A percentile compares a stretch with the other conserved stretches of the same genome.
Conservation (phyloP, 2,888 invertebrate genomes). For the Nyleta sp. region DNA sequence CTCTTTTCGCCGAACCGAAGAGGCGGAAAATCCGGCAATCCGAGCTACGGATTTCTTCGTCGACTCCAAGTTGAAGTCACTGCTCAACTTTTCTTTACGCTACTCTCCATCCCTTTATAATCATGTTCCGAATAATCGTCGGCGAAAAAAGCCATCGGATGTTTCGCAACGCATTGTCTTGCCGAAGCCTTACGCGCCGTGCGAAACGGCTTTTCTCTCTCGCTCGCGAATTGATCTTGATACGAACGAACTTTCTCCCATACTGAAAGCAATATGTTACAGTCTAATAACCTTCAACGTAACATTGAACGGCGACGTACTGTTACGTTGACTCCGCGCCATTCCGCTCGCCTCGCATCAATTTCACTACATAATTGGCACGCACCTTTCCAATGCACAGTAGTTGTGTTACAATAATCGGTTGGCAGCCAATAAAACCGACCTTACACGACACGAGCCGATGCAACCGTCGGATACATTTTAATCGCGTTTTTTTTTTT, state of each 20-base stretch:
- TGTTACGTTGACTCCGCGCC: constrained; percentile 55
- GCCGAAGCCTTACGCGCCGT: constrained; percentile 32
- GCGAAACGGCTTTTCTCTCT: constrained; percentile 57
- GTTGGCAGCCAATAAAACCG: constrained; percentile 18
- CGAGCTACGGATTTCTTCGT: too few relatives aligned
- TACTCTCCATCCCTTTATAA: too few relatives aligned
- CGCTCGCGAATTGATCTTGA: constrained; percentile 56
- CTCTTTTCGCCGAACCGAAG: too few relatives aligned
- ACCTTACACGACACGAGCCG: constrained; percentile 14
- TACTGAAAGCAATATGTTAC: constrained; percentile 64
- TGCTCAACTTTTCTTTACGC: too few relatives aligned
- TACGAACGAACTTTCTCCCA: constrained; percentile 61
- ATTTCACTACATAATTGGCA: constrained; percentile 64
- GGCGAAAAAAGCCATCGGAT: constrained; percentile 22
- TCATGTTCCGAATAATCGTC: not conserved
- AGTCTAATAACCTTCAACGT: constrained; percentile 65
- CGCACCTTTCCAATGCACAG: constrained; percentile 42
- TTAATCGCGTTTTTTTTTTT: constrained; percentile 11
- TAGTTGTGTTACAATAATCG: constrained; percentile 37
- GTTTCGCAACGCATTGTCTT: constrained; percentile 48
- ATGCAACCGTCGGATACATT: constrained; percentile 6
- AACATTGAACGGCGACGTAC: constrained; percentile 58
- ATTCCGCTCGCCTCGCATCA: constrained; percentile 54
- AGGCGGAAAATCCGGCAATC: too few relatives aligned
- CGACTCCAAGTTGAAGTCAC: too few relatives aligned